phyloP scores from a whole-genome alignment of 2,797 vertebrate genomes.

The Phalanger gymnotis region DNA sequence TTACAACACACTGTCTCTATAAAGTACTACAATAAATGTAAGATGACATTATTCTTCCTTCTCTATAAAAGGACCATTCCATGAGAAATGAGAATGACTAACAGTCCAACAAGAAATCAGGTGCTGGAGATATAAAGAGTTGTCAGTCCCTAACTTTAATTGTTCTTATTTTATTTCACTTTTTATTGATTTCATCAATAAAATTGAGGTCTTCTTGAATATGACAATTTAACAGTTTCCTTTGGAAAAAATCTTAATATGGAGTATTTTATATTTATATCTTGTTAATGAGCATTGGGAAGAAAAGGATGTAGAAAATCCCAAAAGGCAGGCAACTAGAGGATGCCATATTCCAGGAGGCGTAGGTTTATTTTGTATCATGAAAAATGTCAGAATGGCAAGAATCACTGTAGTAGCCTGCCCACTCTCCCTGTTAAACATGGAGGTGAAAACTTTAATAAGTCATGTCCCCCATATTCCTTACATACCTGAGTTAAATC shows the following conservation, averaged over 20 bases:
- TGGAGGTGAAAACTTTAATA: conserved; percentile 72
- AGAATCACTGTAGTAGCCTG: conserved; percentile 44
- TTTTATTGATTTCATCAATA: not conserved
- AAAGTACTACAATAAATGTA: not conserved
- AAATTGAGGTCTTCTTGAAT: conserved; percentile 12
- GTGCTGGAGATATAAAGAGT: not conserved
- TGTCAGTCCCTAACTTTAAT: not conserved
- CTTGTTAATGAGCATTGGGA: not conserved
- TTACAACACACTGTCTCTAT: not conserved
- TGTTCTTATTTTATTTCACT: not conserved
- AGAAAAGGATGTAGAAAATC: not conserved
- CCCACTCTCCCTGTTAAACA: conserved; percentile 70
- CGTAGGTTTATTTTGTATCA: conserved; percentile 64
- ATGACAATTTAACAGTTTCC: not conserved
- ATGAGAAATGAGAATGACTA: not conserved
- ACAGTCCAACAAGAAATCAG: not conserved
- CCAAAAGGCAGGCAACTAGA: not conserved
- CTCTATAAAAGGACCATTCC: not conserved
- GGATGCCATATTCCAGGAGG: conserved; percentile 24
- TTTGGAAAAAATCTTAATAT: conserved; percentile 36
- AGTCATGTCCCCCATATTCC: conserved; percentile 64
- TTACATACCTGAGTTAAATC: conserved; percentile 81
- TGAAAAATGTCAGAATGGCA: conserved; percentile 53
- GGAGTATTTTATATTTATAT: not conserved
- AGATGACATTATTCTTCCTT: not conserved